These are phyloP conservation scores for Ellobium chinense DNA, from an alignment of 2,888 invertebrate species.

Conservation along the genomic window DNA sequence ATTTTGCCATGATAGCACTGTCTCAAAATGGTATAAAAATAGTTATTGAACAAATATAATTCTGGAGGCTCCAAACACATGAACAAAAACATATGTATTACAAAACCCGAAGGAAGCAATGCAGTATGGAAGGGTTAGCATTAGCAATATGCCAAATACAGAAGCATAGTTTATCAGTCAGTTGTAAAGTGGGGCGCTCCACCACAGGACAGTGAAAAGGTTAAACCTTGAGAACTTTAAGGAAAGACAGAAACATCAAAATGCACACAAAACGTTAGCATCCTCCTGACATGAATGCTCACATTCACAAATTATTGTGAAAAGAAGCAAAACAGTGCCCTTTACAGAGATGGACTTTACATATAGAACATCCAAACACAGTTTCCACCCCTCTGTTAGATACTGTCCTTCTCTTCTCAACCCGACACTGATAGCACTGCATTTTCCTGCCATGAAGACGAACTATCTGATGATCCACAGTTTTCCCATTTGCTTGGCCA, in stretches of 20 bases:
- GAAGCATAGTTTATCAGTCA: too few relatives aligned
- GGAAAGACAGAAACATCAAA: background rate
- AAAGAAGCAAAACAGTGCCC: constrained; percentile 20
- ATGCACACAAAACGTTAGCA: background rate
- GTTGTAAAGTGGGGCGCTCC: too few relatives aligned
- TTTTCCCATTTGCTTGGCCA: background rate
- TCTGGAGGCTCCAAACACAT: too few relatives aligned
- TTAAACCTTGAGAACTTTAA: background rate
- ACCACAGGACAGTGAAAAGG: too few relatives aligned
- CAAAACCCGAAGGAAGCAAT: too few relatives aligned
- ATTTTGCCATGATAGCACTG: too few relatives aligned
- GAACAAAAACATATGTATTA: too few relatives aligned
- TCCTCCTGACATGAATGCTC: background rate
- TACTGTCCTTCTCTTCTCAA: background rate
- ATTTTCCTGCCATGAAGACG: constrained; percentile 3
- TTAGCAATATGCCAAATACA: too few relatives aligned
- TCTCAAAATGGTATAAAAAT: too few relatives aligned
- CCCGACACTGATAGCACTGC: constrained; percentile 3
- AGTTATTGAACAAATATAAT: too few relatives aligned
- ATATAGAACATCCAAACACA: constrained; percentile 23
- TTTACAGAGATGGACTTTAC: constrained; percentile 28
- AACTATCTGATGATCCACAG: background rate
- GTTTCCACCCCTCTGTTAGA: constrained; percentile 16
- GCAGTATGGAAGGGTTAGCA: too few relatives aligned
- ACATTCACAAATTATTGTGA: background rate